These are phyloP conservation scores for Platerodrilus igneus DNA, from an alignment of 2,888 invertebrate genomes.

Conservation along the genomic window DNA sequence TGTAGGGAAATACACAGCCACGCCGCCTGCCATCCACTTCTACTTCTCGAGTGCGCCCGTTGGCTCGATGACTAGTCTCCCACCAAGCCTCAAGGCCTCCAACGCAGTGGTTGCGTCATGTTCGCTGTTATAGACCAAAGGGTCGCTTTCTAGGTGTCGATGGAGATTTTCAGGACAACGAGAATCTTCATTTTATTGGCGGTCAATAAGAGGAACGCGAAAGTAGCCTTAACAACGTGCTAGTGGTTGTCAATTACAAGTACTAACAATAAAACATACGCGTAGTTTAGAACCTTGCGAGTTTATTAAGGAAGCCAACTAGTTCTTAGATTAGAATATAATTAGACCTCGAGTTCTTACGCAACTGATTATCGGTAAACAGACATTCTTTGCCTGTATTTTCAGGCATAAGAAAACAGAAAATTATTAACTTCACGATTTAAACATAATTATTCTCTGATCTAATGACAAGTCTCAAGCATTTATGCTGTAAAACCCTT, in stretches of 20 bases:
- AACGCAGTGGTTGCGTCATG: conserved; percentile 26
- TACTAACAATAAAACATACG: conserved; percentile 1
- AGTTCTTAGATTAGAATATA: conserved; percentile 11
- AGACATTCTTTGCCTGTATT: no score
- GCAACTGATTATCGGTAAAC: no score
- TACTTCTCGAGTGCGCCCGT: conserved; percentile 33
- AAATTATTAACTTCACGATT: no score
- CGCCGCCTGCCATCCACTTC: conserved; percentile 34
- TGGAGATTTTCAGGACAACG: conserved; percentile 7
- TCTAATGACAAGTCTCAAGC: no score
- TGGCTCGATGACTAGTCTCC: conserved; percentile 24
- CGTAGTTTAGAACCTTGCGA: conserved; percentile 9
- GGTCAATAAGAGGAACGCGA: conserved; percentile 7
- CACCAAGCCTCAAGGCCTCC: conserved; percentile 26
- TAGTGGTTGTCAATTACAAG: no score
- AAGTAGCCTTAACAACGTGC: no score
- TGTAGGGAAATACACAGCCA: conserved; percentile 24
- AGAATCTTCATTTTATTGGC: conserved; percentile 4
- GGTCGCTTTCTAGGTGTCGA: conserved; percentile 13
- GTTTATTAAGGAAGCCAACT: conserved; percentile 10
- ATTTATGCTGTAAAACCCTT: no score
- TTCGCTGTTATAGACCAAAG: conserved; percentile 17
- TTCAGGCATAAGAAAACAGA: no score
- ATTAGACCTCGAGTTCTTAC: conserved; percentile 6
- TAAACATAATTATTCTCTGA: no score